Percentiles rank a stretch among this genome's conserved stretches.
These are phyloP conservation scores for Alcedo quadribrachys DNA, from an alignment of 2,797 vertebrate genomes.

Conservation along the genomic window DNA sequence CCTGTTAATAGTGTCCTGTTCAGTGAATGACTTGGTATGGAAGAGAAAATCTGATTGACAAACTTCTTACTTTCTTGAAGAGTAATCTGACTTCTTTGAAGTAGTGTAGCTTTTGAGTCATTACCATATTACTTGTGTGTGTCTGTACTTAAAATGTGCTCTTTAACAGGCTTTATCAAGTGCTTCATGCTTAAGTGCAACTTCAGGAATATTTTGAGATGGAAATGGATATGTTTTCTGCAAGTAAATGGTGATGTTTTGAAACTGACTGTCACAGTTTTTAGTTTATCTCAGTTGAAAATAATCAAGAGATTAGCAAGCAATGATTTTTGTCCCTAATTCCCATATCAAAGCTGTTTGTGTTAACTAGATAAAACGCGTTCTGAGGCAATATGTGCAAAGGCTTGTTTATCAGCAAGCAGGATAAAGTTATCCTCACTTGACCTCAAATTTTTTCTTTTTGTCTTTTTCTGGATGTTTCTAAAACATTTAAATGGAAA, in stretches of 20 bases:
- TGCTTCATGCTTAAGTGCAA: neutral
- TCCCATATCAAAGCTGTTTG: constrained; percentile 26
- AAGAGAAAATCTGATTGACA: neutral
- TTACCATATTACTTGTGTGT: neutral
- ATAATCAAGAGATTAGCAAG: constrained; percentile 37
- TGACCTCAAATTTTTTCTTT: neutral
- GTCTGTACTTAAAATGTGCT: neutral
- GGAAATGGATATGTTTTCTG: neutral
- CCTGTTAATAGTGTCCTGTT: neutral
- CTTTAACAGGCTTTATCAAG: neutral
- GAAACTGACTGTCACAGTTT: neutral
- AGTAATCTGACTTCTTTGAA: neutral
- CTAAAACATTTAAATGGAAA: neutral
- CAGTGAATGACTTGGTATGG: neutral
- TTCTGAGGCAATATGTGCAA: constrained; percentile 16
- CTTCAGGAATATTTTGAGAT: neutral
- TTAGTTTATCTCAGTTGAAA: constrained; percentile 21
- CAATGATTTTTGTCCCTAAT: constrained; percentile 38
- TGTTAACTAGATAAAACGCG: neutral
- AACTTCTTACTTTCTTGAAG: neutral
- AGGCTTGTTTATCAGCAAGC: constrained; percentile 23
- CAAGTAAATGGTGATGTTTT: neutral
- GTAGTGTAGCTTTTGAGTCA: neutral
- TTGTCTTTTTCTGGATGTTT: neutral
- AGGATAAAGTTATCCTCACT: constrained; percentile 36